Evolutionary conservation across 2,797 vertebrate genomes (phyloP).

Genomic region (Bradypodion pumilum): DNA sequence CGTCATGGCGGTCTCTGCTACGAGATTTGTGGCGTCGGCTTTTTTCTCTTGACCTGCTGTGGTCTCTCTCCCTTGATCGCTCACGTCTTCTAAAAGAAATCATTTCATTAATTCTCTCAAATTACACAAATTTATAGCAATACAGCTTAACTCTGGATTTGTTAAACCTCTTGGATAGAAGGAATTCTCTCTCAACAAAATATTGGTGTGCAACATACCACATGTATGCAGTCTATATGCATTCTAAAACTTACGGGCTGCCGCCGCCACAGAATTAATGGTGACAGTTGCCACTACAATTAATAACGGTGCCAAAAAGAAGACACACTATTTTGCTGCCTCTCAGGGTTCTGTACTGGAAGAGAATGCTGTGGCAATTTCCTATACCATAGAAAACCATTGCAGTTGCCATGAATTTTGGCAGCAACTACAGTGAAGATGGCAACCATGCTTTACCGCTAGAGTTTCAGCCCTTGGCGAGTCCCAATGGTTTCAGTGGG

Average conservation of each 20-base stretch:
- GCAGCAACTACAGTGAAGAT: neutral
- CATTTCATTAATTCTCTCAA: conserved; percentile 77
- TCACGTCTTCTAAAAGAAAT: conserved; percentile 92
- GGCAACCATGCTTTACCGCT: neutral
- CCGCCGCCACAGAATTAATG: too few species aligned
- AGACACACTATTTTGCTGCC: neutral
- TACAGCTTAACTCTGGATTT: neutral
- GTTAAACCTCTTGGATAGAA: neutral
- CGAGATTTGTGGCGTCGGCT: conserved; percentile 97
- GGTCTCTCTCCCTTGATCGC: conserved; percentile 96
- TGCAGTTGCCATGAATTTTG: too few species aligned
- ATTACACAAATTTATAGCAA: neutral
- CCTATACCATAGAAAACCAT: neutral
- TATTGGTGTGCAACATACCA: neutral
- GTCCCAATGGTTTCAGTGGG: too few species aligned
- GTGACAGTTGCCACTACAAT: too few species aligned
- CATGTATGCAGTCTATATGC: too few species aligned
- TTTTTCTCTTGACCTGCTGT: conserved; percentile 97
- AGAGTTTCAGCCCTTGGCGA: too few species aligned
- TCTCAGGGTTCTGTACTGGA: neutral
- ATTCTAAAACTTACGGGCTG: too few species aligned
- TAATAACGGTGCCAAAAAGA: too few species aligned
- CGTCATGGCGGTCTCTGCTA: conserved; percentile 96
- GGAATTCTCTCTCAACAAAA: neutral
- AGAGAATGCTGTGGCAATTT: neutral